Conservation (phyloP, 1,140 invertebrate genomes). For the Cecropterus lyciades region DNA sequence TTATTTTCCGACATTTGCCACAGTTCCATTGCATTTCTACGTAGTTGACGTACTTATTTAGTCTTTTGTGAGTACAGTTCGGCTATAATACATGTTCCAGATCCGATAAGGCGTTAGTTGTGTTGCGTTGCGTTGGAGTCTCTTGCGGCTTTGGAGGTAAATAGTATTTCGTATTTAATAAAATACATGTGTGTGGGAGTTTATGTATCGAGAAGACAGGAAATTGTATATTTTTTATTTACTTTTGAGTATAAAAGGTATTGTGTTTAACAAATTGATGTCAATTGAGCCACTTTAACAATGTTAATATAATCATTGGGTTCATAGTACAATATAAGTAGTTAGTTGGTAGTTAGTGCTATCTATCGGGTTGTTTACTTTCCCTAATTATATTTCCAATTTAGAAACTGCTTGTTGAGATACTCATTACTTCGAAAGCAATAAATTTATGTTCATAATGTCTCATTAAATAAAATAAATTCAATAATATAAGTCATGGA, state of each 20-base stretch:
- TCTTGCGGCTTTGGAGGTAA: conserved; percentile 2
- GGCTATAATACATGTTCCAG: not conserved
- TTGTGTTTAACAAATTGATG: not conserved
- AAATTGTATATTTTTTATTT: too few relatives aligned
- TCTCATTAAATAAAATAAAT: not conserved
- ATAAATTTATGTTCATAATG: not conserved
- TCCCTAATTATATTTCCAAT: conserved; percentile 1
- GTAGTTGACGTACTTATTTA: conserved; percentile 1
- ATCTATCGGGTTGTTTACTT: conserved; percentile 6
- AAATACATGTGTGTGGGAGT: too few relatives aligned
- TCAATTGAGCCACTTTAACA: not conserved
- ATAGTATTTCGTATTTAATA: not conserved
- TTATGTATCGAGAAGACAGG: too few relatives aligned
- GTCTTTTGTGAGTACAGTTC: not conserved
- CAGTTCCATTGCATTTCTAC: not conserved
- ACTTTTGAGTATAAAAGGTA: too few relatives aligned
- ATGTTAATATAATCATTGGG: conserved; percentile 1
- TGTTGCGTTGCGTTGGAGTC: not conserved
- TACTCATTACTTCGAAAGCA: not conserved
- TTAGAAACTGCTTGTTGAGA: not conserved
- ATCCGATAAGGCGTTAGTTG: not conserved
- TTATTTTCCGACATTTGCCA: conserved; percentile 3
- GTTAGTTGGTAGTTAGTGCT: not conserved
- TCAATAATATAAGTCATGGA: too few relatives aligned
- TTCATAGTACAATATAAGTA: not conserved